phyloP scores from a whole-genome alignment of 2,888 invertebrate species.

The Meta bourneti region DNA sequence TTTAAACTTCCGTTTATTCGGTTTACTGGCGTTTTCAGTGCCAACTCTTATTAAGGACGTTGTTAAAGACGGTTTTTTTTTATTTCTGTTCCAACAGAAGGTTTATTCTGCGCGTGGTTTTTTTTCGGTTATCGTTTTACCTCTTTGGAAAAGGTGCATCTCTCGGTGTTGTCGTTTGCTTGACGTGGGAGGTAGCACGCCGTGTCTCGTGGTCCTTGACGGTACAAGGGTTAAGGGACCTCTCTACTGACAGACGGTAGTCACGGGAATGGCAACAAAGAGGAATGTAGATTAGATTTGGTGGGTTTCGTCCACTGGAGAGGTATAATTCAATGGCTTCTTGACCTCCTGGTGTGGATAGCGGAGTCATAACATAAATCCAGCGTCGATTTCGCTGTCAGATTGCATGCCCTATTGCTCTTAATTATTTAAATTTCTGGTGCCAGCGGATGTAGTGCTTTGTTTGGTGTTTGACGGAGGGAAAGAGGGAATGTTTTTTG shows the following conservation, averaged over 20 bases:
- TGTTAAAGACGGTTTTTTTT: conserved; percentile 27
- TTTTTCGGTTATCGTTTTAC: neutral
- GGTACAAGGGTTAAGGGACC: neutral
- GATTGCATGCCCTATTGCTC: no score
- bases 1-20: conserved; percentile 68
- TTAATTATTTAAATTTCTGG: no score
- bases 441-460: no score
- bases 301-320: neutral
- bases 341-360: neutral
- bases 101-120: neutral
- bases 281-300: neutral
- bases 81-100: conserved; percentile 1
- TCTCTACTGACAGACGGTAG: neutral
- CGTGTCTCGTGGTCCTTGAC: conserved; percentile 15
- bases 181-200: conserved; percentile 44
- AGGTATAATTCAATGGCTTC: neutral
- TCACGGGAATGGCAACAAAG: neutral
- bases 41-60: conserved; percentile 71
- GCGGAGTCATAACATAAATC: no score
- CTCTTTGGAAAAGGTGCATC: conserved; percentile 34
- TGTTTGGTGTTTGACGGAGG: no score
- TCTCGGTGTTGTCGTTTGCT: conserved; percentile 34
- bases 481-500: no score
- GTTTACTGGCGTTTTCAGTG: conserved; percentile 71
- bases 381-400: no score